phyloP scores from a whole-genome alignment of 2,113 vertebrate genomes.

The Podarcis raffonei region DNA sequence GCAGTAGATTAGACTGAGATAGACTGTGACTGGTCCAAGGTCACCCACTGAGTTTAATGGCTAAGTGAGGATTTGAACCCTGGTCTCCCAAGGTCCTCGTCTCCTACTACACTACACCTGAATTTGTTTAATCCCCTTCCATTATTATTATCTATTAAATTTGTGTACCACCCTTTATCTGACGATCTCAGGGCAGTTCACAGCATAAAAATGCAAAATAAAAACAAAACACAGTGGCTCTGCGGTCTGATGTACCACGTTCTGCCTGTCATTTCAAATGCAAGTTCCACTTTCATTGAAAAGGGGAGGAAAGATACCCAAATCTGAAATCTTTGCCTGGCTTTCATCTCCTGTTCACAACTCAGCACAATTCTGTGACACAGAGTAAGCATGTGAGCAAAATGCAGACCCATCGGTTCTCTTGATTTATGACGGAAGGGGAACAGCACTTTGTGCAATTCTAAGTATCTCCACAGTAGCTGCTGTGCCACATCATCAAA shows the following conservation, averaged over 20 bases:
- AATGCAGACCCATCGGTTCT: neutral
- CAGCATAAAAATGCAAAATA: too few species aligned
- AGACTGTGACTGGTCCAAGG: too few species aligned
- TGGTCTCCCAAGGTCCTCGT: neutral
- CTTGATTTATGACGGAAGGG: neutral
- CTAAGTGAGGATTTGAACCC: too few species aligned
- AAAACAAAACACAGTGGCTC: neutral
- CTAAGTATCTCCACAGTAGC: neutral
- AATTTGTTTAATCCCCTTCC: too few species aligned
- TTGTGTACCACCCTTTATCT: too few species aligned
- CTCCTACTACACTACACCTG: neutral
- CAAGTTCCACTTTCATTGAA: neutral
- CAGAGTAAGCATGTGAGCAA: neutral
- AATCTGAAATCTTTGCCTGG: neutral
- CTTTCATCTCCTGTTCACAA: neutral
- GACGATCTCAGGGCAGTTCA: too few species aligned
- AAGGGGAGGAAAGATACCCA: neutral
- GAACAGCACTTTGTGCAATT: neutral
- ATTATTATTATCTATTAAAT: too few species aligned
- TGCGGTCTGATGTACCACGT: neutral
- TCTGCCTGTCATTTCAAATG: neutral
- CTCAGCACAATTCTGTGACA: neutral
- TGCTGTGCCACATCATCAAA: constrained; percentile 52
- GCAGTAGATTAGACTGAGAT: too few species aligned
- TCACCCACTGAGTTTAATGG: too few species aligned